These are phyloP conservation scores for Pyrrhia umbra DNA, from an alignment of 2,888 invertebrate species.

Conservation along the genomic window DNA sequence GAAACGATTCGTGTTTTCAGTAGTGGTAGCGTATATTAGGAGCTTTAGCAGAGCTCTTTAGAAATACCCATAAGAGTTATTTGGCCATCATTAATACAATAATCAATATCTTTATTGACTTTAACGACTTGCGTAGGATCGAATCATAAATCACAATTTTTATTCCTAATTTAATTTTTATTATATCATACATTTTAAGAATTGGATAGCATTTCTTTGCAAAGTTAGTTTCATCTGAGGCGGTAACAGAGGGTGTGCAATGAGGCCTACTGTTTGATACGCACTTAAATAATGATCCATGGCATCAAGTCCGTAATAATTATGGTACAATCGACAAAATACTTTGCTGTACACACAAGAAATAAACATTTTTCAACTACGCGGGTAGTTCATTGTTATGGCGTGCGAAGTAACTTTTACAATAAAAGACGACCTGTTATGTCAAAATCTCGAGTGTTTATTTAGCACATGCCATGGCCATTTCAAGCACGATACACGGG, in stretches of 20 bases:
- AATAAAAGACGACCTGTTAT: neutral
- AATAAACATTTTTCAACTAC: neutral
- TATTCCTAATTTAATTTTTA: constrained; percentile 8
- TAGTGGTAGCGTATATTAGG: constrained; percentile 2
- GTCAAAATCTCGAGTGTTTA: neutral
- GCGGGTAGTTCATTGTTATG: neutral
- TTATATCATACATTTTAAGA: neutral
- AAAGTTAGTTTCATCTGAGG: neutral
- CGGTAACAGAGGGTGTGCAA: constrained; percentile 10
- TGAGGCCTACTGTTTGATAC: constrained; percentile 37
- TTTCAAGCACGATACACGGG: neutral
- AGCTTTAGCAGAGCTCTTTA: neutral
- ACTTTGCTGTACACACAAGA: neutral
- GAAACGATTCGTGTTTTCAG: neutral
- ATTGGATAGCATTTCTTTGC: neutral
- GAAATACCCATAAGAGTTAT: neutral
- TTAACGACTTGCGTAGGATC: constrained; percentile 9
- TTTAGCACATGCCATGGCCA: neutral
- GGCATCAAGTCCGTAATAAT: constrained; percentile 39
- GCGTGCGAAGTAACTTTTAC: neutral
- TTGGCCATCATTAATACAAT: neutral
- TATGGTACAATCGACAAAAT: constrained; percentile 4
- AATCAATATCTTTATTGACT: constrained; percentile 6
- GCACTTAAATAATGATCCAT: constrained; percentile 27
- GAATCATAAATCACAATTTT: constrained; percentile 9